Evolutionary conservation across 2,797 vertebrate species (phyloP).

Genomic region (Enteromius paludinosus): DNA sequence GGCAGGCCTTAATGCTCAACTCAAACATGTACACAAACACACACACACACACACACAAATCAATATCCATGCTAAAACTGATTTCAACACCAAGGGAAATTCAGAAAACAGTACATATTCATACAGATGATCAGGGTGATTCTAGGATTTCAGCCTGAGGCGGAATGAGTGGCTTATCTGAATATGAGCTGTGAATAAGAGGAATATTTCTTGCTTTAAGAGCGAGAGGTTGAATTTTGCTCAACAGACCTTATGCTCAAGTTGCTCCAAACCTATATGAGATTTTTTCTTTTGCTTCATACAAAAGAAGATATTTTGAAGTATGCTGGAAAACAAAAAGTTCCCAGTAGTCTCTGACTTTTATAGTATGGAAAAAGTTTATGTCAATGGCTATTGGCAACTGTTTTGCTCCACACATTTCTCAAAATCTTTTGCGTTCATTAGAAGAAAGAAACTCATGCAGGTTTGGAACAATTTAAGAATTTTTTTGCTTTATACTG

Average conservation of each 20-base stretch:
- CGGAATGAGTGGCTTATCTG: neutral
- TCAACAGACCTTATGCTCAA: neutral
- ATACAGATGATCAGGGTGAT: conserved; percentile 3
- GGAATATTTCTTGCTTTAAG: neutral
- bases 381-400: neutral
- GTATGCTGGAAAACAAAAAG: neutral
- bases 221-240: neutral
- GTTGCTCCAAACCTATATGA: neutral
- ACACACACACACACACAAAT: conserved; percentile 15
- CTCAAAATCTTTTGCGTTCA: neutral
- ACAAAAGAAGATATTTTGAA: neutral
- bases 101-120: neutral
- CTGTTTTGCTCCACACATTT: neutral
- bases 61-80: conserved; percentile 43
- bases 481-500: too few species aligned
- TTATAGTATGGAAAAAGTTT: neutral
- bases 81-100: neutral
- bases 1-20: conserved; percentile 1
- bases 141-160: conserved; percentile 15
- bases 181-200: conserved; percentile 6
- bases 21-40: conserved; percentile 44
- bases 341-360: neutral
- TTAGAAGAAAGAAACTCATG: neutral
- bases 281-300: neutral
- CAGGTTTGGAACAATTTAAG: too few species aligned